These are phyloP conservation scores for Eptesicus fuscus DNA, from an alignment of 2,113 vertebrate genomes.

Conservation along the genomic window DNA sequence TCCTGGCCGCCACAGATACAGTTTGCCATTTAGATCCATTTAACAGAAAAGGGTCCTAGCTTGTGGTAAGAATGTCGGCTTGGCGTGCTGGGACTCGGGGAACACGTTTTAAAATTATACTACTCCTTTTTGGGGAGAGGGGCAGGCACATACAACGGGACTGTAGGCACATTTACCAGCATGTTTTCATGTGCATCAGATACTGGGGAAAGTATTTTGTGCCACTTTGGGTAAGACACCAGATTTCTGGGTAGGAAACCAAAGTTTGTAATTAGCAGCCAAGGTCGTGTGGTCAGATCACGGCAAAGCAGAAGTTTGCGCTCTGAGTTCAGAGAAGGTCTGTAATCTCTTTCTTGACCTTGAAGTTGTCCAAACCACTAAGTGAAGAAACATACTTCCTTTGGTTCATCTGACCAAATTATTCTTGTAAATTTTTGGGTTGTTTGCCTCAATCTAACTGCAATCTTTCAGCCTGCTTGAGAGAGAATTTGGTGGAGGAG, in stretches of 20 bases:
- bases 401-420: slow-evolving; percentile 37
- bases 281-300: background rate
- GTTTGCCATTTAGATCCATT: background rate
- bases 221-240: background rate
- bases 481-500: background rate
- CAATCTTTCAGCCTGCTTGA: background rate
- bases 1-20: background rate
- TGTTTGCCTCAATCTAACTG: background rate
- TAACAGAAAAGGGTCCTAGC: background rate
- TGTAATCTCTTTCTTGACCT: background rate
- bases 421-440: background rate
- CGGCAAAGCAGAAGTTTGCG: background rate
- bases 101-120: background rate
- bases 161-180: background rate
- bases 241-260: background rate
- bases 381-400: slow-evolving; percentile 66
- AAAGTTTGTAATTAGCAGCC: background rate
- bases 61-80: slow-evolving; percentile 23
- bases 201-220: background rate
- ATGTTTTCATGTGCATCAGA: background rate
- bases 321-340: background rate
- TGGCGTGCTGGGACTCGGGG: background rate
- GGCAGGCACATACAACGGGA: background rate
- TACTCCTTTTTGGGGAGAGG: background rate
- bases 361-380: slow-evolving; percentile 16